Percentiles rank a stretch among this genome's conserved stretches.
These are phyloP conservation scores for Candoia aspera DNA, from an alignment of 2,113 vertebrate species.

Conservation along the genomic window DNA sequence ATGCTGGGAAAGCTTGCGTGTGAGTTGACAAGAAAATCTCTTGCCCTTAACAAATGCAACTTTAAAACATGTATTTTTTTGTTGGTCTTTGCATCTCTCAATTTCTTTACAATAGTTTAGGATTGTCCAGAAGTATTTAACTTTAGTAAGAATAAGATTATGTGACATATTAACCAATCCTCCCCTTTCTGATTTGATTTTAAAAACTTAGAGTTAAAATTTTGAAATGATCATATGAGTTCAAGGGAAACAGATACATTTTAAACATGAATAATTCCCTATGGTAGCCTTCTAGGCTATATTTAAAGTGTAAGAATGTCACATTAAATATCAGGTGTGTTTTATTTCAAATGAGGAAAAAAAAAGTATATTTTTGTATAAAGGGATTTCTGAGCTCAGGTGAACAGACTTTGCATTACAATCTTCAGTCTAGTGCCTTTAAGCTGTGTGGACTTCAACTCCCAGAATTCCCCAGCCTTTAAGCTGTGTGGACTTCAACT, in stretches of 20 bases:
- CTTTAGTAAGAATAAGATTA: not conserved
- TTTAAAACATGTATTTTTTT: not conserved
- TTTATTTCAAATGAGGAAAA: not conserved
- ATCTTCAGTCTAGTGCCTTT: not conserved
- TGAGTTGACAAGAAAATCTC: not conserved
- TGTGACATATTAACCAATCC: not conserved
- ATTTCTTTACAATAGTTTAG: conserved; percentile 9
- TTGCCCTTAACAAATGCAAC: not conserved
- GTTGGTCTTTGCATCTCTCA: not conserved
- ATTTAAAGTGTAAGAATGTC: not conserved
- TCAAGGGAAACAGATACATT: not conserved
- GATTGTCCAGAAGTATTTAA: not conserved
- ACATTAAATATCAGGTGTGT: not conserved
- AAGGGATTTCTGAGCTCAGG: not conserved
- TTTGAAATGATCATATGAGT: not conserved
- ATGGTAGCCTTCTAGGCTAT: not conserved
- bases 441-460: no score
- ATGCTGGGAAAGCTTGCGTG: not conserved
- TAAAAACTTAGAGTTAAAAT: not conserved
- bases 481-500: no score
- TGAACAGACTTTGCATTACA: not conserved
- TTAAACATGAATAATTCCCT: not conserved
- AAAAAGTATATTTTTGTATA: not conserved
- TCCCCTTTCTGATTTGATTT: not conserved
- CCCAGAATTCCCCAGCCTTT: no score